Base-by-base conservation (phyloP, 2,888 invertebrate species). In the Amaurobius ferox region DNA sequence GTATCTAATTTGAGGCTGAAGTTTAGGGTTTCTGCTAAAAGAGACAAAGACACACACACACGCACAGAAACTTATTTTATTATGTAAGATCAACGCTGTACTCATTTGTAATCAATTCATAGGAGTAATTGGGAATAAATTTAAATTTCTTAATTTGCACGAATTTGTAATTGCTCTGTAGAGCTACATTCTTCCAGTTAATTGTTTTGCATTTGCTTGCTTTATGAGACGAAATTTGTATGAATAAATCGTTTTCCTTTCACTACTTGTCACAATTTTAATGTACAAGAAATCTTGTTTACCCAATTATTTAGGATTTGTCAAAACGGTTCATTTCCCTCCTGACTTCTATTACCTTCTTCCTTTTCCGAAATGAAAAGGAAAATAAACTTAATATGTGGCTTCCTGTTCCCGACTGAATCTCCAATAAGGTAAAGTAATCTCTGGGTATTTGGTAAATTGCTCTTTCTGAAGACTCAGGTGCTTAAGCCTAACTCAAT, bases 401-500 rank as follows among this genome's bases (percentile, higher is more conserved):
- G 55, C 13, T 28, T 30, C 44, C 67, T 48, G 32, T 30, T 66
- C 32, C 39, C 32, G 19, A 48, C 68, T 78, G 68, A 68, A 68
- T 68, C 68, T 68, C 35, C 61, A 61, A 78, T 78, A 68, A 26
- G 68, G 67, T 23, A 48, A 67, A 78, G 68, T 70, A 68, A 78
- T 78, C 77, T 68, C 77, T 61, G 26, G 77, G 61, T 61, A 70
- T 78, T 78, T 78, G 68, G 77, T 68, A 68, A 78, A 78, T 78
- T 78, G 77, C 39, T 78, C 61, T 72, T 61, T 74, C 68, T 23
- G 44, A 78, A 68, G 68, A 78, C 77, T 68, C 77, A 78, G 77
- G 77, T 78, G 77, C 77, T 78, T 78, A 78, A 68, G 77, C 68
- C 77, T 78, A 78, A 78, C 77, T 78, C 68, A 78, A 78, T 78